Evolutionary conservation across 2,113 vertebrate genomes (phyloP).

Genomic region (Ictidomys tridecemlineatus): DNA sequence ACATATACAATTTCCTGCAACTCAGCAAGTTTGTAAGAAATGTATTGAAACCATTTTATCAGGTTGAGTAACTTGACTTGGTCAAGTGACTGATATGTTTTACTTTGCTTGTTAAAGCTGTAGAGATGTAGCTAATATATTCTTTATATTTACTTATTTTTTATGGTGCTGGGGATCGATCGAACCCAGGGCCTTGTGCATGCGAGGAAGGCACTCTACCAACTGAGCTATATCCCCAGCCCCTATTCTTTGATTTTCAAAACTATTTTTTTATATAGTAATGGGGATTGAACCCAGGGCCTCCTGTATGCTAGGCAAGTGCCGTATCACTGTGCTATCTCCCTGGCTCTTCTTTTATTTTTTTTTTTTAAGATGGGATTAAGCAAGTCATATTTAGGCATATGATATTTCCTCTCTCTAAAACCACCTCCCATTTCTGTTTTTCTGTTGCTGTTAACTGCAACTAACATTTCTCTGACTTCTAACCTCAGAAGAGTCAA

Average conservation of each 20-base stretch:
- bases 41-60: background rate
- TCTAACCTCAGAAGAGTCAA: background rate
- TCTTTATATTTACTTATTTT: background rate
- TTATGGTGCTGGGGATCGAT: background rate
- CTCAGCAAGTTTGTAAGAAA: background rate
- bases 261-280: background rate
- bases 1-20: background rate
- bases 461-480: background rate
- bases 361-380: constrained; percentile 3
- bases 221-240: too few relatives aligned
- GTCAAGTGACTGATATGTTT: background rate
- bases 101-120: background rate
- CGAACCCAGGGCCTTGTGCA: too few relatives aligned
- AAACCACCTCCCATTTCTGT: background rate
- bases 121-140: background rate
- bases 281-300: too few relatives aligned
- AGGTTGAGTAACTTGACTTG: background rate
- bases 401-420: background rate
- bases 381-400: background rate
- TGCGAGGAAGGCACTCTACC: too few relatives aligned
- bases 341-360: background rate
- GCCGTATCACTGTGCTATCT: too few relatives aligned
- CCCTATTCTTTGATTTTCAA: background rate
- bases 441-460: background rate
- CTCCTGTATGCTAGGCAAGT: too few relatives aligned